Conservation (phyloP, 2,113 vertebrate genomes). For the Lota lota region DNA sequence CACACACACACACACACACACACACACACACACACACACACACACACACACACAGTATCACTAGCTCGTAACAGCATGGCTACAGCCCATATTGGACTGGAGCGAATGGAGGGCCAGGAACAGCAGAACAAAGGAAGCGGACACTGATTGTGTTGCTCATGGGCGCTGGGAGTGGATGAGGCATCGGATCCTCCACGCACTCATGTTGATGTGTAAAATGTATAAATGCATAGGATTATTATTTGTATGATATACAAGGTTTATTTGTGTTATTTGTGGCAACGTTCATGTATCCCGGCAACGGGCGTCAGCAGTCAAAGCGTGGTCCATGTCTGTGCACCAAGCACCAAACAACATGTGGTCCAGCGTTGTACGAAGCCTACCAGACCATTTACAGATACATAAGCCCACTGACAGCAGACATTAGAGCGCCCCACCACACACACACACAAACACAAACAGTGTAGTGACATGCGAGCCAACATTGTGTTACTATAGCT, state of each 20-base stretch:
- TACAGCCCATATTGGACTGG: slow-evolving; percentile 14
- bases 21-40: not conserved
- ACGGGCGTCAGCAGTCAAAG: too few relatives aligned
- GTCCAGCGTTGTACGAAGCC: too few relatives aligned
- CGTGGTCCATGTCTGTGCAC: too few relatives aligned
- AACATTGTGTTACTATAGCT: slow-evolving; percentile 1
- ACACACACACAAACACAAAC: slow-evolving; percentile 20
- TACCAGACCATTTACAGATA: not conserved
- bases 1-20: slow-evolving; percentile 14
- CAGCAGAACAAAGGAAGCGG: slow-evolving; percentile 52
- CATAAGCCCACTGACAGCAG: not conserved
- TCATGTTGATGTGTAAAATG: too few relatives aligned
- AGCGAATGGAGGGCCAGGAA: slow-evolving; percentile 2
- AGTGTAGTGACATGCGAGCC: not conserved
- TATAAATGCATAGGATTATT: too few relatives aligned
- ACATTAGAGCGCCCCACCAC: not conserved
- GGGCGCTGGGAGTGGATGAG: not conserved
- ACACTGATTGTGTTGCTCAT: slow-evolving; percentile 10
- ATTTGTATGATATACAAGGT: too few relatives aligned
- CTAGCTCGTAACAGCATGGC: not conserved
- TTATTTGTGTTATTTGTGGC: too few relatives aligned
- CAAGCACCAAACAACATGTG: too few relatives aligned
- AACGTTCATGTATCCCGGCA: too few relatives aligned
- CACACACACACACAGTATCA: slow-evolving; percentile 6
- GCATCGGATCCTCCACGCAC: too few relatives aligned